phyloP scores from a whole-genome alignment of 2,113 vertebrate species.

The Notothenia coriiceps region DNA sequence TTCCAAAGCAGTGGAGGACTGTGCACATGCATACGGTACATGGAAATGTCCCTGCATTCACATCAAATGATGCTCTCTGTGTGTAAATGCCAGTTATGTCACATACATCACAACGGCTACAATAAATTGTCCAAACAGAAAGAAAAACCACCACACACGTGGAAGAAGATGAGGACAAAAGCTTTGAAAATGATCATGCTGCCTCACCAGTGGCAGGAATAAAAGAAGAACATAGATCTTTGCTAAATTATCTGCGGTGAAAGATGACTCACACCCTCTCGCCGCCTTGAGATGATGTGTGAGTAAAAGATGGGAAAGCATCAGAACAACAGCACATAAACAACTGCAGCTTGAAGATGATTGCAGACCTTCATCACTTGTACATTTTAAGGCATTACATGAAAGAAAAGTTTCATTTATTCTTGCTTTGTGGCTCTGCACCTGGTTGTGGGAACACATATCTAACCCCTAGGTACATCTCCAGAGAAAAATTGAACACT shows the following conservation, averaged over 20 bases:
- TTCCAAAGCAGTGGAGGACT: background rate
- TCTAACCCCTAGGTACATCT: background rate
- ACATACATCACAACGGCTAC: background rate
- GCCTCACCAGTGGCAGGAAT: constrained; percentile 24
- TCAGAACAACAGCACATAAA: constrained; percentile 31
- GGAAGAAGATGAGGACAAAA: constrained; percentile 47
- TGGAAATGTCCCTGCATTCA: background rate
- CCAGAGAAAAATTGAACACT: constrained; percentile 29
- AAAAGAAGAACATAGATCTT: constrained; percentile 69
- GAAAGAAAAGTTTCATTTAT: constrained; percentile 18
- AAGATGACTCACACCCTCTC: constrained; percentile 68
- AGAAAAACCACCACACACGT: constrained; percentile 13
- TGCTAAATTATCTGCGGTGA: constrained; percentile 65
- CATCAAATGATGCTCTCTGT: background rate
- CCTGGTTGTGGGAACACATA: constrained; percentile 7
- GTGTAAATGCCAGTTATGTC: background rate
- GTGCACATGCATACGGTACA: constrained; percentile 6
- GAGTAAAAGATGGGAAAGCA: constrained; percentile 34
- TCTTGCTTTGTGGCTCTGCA: background rate
- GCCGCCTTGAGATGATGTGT: constrained; percentile 41
- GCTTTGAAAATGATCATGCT: constrained; percentile 50
- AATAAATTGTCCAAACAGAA: constrained; percentile 8
- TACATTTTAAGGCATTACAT: constrained; percentile 23
- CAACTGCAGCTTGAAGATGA: constrained; percentile 12
- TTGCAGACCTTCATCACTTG: constrained; percentile 18